A percentile compares a stretch with the other conserved stretches of the same genome.
Evolutionary conservation across 2,113 vertebrate species (phyloP).

Genomic region (Cacatua alba): DNA sequence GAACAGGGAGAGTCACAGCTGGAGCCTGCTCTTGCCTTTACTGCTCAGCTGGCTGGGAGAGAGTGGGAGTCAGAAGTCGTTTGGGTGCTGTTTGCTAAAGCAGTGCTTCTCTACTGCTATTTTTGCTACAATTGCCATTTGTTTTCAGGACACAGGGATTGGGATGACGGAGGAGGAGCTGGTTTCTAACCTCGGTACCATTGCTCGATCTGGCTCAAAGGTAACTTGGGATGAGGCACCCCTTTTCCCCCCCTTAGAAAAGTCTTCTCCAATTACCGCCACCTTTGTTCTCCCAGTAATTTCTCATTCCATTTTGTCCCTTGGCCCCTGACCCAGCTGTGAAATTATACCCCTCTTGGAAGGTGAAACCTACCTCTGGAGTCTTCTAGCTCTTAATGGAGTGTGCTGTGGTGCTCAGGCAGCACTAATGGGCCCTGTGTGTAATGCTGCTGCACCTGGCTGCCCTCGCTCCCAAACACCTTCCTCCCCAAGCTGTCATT

Average conservation of each 20-base stretch:
- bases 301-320: not conserved
- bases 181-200: slow-evolving; percentile 91
- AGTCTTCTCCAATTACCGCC: not conserved
- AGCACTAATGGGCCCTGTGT: not conserved
- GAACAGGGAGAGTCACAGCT: not conserved
- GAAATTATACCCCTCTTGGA: not conserved
- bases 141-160: slow-evolving; percentile 89
- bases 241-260: not conserved
- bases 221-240: slow-evolving; percentile 60
- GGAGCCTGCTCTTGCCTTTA: not conserved
- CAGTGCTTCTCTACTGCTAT: not conserved
- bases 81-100: not conserved
- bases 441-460: not conserved
- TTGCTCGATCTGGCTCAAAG: slow-evolving; percentile 96
- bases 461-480: not conserved
- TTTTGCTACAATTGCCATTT: not conserved
- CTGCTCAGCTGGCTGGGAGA: not conserved
- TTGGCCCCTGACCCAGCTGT: not conserved
- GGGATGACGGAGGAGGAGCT: slow-evolving; percentile 94
- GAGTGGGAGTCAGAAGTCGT: not conserved
- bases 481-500: not conserved
- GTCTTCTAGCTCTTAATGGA: not conserved
- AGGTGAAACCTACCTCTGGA: not conserved
- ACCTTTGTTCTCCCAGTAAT: not conserved
- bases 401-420: not conserved